Percentiles rank a stretch among this genome's conserved stretches.
Evolutionary conservation across 2,888 invertebrate species (phyloP).

Genomic region (Acronicta leporina): DNA sequence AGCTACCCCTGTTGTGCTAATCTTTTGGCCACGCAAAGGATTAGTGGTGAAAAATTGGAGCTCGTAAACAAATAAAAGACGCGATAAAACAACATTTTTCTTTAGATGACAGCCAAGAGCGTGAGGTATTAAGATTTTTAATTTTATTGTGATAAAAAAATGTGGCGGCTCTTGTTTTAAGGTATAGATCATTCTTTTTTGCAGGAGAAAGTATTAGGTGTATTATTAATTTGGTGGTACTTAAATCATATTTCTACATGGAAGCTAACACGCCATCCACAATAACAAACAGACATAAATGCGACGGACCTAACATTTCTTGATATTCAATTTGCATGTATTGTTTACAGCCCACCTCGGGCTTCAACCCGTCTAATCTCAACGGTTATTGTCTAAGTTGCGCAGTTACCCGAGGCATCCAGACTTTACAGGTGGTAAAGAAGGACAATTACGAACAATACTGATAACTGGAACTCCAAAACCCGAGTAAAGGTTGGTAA

Average conservation of each 20-base stretch:
- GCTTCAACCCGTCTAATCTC: constrained; percentile 60
- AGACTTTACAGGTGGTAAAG: constrained; percentile 7
- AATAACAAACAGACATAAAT: constrained; percentile 10
- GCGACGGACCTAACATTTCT: constrained; percentile 24
- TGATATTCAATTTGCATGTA: constrained; percentile 56
- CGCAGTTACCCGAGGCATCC: constrained; percentile 63
- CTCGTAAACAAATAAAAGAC: constrained; percentile 71
- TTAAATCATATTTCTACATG: background rate
- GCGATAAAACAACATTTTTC: constrained; percentile 47
- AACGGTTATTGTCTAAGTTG: constrained; percentile 77
- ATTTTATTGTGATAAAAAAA: constrained; percentile 2
- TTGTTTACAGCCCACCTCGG: constrained; percentile 56
- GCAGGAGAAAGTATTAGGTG: background rate
- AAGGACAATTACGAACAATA: constrained; percentile 7
- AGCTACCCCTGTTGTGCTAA: constrained; percentile 64
- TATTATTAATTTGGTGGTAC: background rate
- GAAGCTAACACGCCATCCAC: background rate
- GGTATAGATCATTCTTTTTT: background rate
- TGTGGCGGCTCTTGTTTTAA: background rate
- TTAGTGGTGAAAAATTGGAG: constrained; percentile 64
- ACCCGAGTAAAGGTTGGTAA: too few relatives aligned
- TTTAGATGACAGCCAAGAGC: constrained; percentile 35
- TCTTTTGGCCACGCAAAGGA: constrained; percentile 70
- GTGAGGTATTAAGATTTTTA: constrained; percentile 19
- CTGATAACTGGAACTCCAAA: background rate